Percentiles rank a stretch among this genome's conserved stretches.
Evolutionary conservation across 2,888 invertebrate genomes (phyloP).

Genomic region (Zootermopsis nevadensis): DNA sequence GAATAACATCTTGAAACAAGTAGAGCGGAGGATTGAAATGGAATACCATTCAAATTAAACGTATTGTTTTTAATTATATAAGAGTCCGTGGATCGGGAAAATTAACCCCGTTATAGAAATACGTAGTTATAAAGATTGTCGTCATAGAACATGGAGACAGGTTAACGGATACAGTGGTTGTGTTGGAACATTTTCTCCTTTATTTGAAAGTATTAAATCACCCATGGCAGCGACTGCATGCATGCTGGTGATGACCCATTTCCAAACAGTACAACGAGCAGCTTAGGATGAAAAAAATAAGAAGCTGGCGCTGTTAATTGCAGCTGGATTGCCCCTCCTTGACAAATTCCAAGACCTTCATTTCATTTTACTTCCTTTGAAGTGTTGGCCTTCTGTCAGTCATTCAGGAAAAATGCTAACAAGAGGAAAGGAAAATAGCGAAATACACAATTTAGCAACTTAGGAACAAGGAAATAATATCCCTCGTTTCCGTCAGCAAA

Average conservation of each 20-base stretch:
- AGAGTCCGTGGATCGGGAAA: too few species aligned
- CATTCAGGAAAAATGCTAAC: constrained; percentile 31
- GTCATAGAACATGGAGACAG: too few species aligned
- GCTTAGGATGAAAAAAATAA: background rate
- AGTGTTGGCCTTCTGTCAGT: constrained; percentile 39
- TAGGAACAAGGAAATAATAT: background rate
- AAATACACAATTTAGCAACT: background rate
- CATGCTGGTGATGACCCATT: background rate
- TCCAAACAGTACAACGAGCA: background rate
- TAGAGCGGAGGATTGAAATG: too few species aligned
- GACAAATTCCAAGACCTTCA: constrained; percentile 35
- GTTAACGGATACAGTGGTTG: too few species aligned
- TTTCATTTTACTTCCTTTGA: constrained; percentile 45
- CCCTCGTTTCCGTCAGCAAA: constrained; percentile 26
- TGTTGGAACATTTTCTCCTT: too few species aligned
- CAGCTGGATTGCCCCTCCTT: background rate
- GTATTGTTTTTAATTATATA: too few species aligned
- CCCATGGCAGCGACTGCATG: too few species aligned
- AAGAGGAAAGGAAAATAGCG: constrained; percentile 11
- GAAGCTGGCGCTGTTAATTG: background rate
- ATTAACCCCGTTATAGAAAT: too few species aligned
- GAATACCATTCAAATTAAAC: too few species aligned
- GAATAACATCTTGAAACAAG: too few species aligned
- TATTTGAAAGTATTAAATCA: background rate
- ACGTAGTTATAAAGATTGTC: too few species aligned